These are phyloP conservation scores for Typhlomys cinereus DNA, from an alignment of 2,113 vertebrate species.

Conservation along the genomic window DNA sequence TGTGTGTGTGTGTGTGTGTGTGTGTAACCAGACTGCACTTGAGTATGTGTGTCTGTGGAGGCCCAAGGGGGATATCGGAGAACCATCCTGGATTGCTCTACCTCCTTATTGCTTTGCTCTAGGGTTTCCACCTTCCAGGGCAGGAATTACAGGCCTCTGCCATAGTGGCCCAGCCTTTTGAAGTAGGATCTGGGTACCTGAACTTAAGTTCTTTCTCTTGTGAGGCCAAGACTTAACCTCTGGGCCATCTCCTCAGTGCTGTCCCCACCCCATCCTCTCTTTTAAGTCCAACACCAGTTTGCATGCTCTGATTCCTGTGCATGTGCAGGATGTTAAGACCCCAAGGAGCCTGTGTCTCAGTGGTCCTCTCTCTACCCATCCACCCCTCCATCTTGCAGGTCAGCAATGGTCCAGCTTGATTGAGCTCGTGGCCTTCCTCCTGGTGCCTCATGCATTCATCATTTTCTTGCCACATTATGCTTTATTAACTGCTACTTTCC, in stretches of 20 bases:
- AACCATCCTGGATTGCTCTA: too few species aligned
- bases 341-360: not conserved
- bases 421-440: not conserved
- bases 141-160: too few species aligned
- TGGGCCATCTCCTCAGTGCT: too few species aligned
- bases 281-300: not conserved
- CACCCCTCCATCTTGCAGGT: not conserved
- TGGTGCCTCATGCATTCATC: not conserved
- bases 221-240: too few species aligned
- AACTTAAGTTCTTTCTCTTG: not conserved
- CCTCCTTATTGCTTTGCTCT: too few species aligned
- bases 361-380: not conserved
- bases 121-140: too few species aligned
- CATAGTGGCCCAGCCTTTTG: too few species aligned
- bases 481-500: not conserved
- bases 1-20: too few species aligned
- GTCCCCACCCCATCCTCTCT: not conserved
- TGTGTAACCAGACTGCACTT: too few species aligned
- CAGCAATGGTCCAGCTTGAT: not conserved
- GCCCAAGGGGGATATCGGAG: too few species aligned
- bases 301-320: not conserved
- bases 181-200: too few species aligned
- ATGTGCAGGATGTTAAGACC: not conserved
- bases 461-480: not conserved
- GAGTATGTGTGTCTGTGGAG: too few species aligned